A percentile compares a stretch with the other conserved stretches of the same genome.
phyloP scores from a whole-genome alignment of 1,140 invertebrate species.

The Hyphantria cunea region DNA sequence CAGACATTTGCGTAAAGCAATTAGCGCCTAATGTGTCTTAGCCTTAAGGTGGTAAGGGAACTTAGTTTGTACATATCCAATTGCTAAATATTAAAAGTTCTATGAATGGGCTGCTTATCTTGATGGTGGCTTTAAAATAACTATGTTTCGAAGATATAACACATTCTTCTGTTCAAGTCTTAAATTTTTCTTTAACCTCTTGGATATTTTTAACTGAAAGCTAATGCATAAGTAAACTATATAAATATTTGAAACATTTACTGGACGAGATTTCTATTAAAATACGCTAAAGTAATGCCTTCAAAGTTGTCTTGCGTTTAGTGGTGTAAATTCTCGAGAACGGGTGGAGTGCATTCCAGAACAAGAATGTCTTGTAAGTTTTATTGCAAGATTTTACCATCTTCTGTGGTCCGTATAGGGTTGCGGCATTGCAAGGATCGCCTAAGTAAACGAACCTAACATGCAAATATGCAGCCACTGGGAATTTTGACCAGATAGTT shows the following conservation, averaged over 20 bases:
- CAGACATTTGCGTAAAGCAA: slow-evolving; percentile 64
- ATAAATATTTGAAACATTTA: neutral
- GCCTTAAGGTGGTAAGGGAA: slow-evolving; percentile 35
- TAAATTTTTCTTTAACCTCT: neutral
- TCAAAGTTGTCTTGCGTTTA: slow-evolving; percentile 21
- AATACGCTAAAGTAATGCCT: slow-evolving; percentile 10
- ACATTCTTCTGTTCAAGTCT: neutral
- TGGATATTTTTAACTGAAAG: neutral
- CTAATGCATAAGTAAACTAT: neutral
- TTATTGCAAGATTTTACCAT: slow-evolving; percentile 47
- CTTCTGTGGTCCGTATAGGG: slow-evolving; percentile 20
- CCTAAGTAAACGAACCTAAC: neutral
- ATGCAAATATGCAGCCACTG: neutral
- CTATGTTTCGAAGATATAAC: neutral
- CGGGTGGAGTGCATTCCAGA: slow-evolving; percentile 39
- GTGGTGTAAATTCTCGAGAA: slow-evolving; percentile 38
- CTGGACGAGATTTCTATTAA: neutral
- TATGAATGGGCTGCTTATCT: no score
- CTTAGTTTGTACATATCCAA: neutral
- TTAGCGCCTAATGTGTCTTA: slow-evolving; percentile 63
- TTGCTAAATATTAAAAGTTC: no score
- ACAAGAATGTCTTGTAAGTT: slow-evolving; percentile 48
- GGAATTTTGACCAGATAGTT: neutral
- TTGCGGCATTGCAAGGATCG: slow-evolving; percentile 12
- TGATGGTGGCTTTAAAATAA: neutral